Evolutionary conservation across 2,888 invertebrate genomes (phyloP).

Genomic region (Eumacrocentrus americanus): DNA sequence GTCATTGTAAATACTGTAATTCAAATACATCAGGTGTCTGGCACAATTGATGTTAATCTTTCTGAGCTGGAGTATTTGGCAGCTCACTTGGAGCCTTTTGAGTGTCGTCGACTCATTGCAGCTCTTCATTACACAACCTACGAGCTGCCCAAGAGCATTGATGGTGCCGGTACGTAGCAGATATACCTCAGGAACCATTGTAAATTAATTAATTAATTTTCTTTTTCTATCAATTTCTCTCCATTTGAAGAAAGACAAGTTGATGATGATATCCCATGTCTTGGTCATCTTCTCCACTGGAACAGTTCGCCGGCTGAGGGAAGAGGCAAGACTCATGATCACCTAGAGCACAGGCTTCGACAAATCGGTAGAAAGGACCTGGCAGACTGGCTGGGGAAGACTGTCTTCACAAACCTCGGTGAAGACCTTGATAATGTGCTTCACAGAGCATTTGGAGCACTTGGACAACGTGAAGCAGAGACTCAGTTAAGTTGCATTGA

Average conservation of each 20-base stretch:
- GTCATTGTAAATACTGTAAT: constrained; percentile 14
- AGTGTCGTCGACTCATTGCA: constrained; percentile 67
- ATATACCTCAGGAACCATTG: background rate
- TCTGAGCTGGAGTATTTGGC: constrained; percentile 64
- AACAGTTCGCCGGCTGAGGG: constrained; percentile 64
- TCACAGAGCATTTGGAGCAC: constrained; percentile 42
- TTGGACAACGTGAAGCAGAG: constrained; percentile 41
- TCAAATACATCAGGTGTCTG: constrained; percentile 1
- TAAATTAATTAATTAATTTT: no score
- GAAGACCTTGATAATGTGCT: constrained; percentile 61
- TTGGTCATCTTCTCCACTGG: constrained; percentile 68
- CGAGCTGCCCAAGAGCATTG: constrained; percentile 60
- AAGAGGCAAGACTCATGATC: constrained; percentile 66
- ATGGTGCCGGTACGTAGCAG: constrained; percentile 58
- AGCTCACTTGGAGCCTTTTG: constrained; percentile 64
- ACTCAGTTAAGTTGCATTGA: constrained; percentile 36
- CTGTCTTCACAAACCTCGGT: constrained; percentile 65
- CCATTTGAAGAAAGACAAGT: constrained; percentile 63
- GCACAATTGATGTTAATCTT: constrained; percentile 54
- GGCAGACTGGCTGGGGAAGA: constrained; percentile 69
- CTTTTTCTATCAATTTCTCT: no score
- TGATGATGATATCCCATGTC: constrained; percentile 64
- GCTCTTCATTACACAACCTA: constrained; percentile 65
- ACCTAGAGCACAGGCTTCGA: constrained; percentile 65
- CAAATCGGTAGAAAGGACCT: constrained; percentile 67